Conservation (phyloP, 2,888 invertebrate genomes). For the Amiota mariae region DNA sequence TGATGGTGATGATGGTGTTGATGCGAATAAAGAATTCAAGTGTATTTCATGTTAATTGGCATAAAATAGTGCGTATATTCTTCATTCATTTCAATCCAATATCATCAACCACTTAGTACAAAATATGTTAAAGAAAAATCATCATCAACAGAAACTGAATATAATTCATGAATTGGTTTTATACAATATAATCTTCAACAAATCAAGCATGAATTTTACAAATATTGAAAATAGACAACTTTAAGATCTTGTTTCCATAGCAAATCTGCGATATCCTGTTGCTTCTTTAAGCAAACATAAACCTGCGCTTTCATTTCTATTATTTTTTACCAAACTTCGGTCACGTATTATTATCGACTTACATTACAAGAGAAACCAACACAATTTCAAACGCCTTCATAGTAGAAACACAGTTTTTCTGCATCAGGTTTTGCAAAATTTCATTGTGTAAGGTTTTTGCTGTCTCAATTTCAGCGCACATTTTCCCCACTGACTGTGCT, state of each 20-base stretch:
- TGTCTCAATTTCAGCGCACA: slow-evolving; percentile 3
- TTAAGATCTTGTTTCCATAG: neutral
- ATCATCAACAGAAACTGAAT: no score
- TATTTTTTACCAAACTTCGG: slow-evolving; percentile 45
- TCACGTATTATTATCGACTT: slow-evolving; percentile 63
- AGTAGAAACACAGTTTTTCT: neutral
- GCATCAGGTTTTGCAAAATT: no score
- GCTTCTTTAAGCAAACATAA: neutral
- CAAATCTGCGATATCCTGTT: neutral
- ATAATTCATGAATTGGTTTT: no score
- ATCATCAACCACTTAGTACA: no score
- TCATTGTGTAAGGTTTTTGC: neutral
- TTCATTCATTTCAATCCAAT: no score
- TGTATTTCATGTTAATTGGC: neutral
- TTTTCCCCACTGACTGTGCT: neutral
- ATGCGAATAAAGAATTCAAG: neutral
- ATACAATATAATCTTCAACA: no score
- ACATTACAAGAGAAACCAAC: slow-evolving; percentile 39
- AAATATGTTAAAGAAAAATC: no score
- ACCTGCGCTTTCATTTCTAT: neutral
- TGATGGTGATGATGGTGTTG: slow-evolving; percentile 3
- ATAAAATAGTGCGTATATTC: no score
- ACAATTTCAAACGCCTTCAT: slow-evolving; percentile 7
- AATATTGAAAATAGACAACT: no score
- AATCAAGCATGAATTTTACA: no score